Conservation (phyloP, 1,140 invertebrate species). For the Metaphire vulgaris region DNA sequence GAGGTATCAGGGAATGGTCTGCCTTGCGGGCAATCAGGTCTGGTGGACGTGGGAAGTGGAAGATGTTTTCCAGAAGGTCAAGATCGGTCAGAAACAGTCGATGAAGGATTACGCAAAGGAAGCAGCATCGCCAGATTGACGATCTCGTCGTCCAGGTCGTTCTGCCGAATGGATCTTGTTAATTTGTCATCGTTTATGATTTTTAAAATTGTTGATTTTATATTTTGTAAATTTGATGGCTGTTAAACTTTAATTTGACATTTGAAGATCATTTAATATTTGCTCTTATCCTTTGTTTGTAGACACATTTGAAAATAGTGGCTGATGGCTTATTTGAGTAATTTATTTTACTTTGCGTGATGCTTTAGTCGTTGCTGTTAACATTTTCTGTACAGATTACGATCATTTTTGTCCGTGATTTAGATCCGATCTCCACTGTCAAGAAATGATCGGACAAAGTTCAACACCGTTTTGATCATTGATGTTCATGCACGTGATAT, state of each 20-base stretch:
- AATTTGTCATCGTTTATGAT: too few relatives aligned
- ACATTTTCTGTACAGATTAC: not conserved
- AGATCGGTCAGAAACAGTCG: conserved; percentile 67
- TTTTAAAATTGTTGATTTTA: too few relatives aligned
- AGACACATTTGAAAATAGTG: conserved; percentile 1
- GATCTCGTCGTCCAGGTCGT: conserved; percentile 65
- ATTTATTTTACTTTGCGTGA: not conserved
- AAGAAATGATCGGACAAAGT: conserved; percentile 75
- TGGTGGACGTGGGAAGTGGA: conserved; percentile 93
- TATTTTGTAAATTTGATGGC: too few relatives aligned
- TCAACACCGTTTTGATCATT: conserved; percentile 77
- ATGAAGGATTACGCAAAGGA: conserved; percentile 81
- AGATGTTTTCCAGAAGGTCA: conserved; percentile 69
- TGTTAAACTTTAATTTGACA: not conserved
- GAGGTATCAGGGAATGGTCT: conserved; percentile 80
- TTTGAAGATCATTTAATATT: not conserved
- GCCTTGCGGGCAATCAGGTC: conserved; percentile 73
- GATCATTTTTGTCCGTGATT: too few relatives aligned
- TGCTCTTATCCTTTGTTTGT: not conserved
- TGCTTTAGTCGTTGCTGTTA: not conserved
- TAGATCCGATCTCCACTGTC: conserved; percentile 62
- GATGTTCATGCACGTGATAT: conserved; percentile 85
- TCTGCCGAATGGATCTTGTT: conserved; percentile 53
- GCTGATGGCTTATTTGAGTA: not conserved
- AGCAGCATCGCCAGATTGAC: conserved; percentile 73